Conservation (phyloP, 2,797 vertebrate species). For the Gallirallus australis region DNA sequence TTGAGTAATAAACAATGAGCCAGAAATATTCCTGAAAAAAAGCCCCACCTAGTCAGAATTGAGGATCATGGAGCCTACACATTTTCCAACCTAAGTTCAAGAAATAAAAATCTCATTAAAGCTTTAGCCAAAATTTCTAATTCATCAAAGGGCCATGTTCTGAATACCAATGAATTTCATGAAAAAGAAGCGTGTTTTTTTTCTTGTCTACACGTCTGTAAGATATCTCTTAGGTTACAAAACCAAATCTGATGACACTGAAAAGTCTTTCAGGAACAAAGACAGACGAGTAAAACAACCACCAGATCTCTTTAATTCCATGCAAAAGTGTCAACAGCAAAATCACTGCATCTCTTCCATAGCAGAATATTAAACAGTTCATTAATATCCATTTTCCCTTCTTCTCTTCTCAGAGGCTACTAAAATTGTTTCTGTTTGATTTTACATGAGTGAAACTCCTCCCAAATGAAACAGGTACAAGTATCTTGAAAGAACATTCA, state of each 20-base stretch:
- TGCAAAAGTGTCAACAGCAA: constrained; percentile 72
- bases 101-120: constrained; percentile 66
- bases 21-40: neutral
- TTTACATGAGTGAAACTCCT: constrained; percentile 71
- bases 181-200: neutral
- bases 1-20: neutral
- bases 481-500: constrained; percentile 68
- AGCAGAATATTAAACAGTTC: constrained; percentile 72
- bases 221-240: constrained; percentile 60
- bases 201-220: constrained; percentile 59
- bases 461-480: constrained; percentile 73
- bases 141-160: constrained; percentile 52
- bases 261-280: constrained; percentile 72
- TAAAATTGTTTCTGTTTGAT: constrained; percentile 74
- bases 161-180: constrained; percentile 63
- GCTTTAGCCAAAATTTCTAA: constrained; percentile 67
- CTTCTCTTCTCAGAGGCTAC: constrained; percentile 69
- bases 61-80: neutral
- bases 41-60: neutral
- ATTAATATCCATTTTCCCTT: constrained; percentile 73
- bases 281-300: constrained; percentile 56
- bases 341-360: constrained; percentile 66
- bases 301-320: constrained; percentile 70
- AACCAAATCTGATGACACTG: constrained; percentile 66
- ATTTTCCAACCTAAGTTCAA: neutral